Evolutionary conservation across 1,140 invertebrate genomes (phyloP).

Genomic region (Ephestia elutella): DNA sequence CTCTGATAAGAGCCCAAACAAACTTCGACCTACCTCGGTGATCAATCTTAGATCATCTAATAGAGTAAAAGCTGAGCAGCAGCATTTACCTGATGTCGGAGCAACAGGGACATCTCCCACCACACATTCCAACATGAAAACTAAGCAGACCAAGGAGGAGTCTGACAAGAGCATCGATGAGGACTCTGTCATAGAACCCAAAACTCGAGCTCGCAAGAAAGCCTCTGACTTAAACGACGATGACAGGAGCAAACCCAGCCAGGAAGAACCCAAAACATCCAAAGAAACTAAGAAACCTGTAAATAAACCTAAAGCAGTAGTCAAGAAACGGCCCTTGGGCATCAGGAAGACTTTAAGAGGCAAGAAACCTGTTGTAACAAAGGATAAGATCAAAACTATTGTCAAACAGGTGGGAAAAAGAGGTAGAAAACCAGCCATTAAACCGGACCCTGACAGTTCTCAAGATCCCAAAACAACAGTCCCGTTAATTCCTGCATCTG

Average conservation of each 20-base stretch:
- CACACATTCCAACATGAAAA: conserved; percentile 72
- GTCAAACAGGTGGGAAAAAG: conserved; percentile 46
- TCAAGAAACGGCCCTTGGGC: conserved; percentile 61
- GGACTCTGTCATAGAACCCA: conserved; percentile 58
- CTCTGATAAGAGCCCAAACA: conserved; percentile 11
- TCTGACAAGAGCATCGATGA: conserved; percentile 64
- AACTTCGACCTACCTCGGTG: conserved; percentile 13
- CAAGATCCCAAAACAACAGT: conserved; percentile 49
- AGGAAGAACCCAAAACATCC: conserved; percentile 63
- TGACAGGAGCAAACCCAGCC: conserved; percentile 47
- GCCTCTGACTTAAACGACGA: conserved; percentile 57
- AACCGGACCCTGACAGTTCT: conserved; percentile 38
- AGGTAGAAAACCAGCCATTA: conserved; percentile 48
- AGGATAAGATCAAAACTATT: conserved; percentile 54
- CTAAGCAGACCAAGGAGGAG: conserved; percentile 67
- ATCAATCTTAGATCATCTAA: conserved; percentile 28
- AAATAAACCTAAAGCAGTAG: conserved; percentile 52
- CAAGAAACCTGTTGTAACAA: conserved; percentile 54
- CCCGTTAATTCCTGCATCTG: conserved; percentile 56
- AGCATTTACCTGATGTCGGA: conserved; percentile 65
- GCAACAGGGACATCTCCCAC: conserved; percentile 52
- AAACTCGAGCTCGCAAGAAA: conserved; percentile 65
- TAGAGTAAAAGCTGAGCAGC: conserved; percentile 33
- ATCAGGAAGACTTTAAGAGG: conserved; percentile 63
- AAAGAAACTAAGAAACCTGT: conserved; percentile 57